Conservation (phyloP, 2,113 vertebrate species). For the Symphodus melops region DNA sequence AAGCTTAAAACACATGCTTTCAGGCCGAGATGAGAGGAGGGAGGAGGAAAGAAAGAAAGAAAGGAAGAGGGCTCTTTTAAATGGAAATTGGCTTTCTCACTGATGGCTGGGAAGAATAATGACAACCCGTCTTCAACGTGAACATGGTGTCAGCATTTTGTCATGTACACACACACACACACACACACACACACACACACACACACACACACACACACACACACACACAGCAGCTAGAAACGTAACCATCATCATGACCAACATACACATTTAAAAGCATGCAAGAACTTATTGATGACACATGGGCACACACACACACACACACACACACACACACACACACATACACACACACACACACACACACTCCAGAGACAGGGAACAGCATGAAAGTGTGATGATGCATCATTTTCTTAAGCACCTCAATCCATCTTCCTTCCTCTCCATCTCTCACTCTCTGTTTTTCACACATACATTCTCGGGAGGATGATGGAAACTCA, state of each 20-base stretch:
- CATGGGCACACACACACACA: constrained; percentile 7
- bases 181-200: neutral
- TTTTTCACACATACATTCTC: constrained; percentile 35
- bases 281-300: constrained; percentile 39
- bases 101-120: constrained; percentile 64
- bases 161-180: constrained; percentile 5
- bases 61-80: constrained; percentile 59
- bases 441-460: constrained; percentile 30
- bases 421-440: constrained; percentile 67
- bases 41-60: constrained; percentile 18
- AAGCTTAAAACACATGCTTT: constrained; percentile 45
- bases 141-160: constrained; percentile 60
- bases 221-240: constrained; percentile 16
- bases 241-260: constrained; percentile 10
- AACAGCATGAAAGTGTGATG: constrained; percentile 67
- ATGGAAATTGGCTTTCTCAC: constrained; percentile 58
- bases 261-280: constrained; percentile 31
- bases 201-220: constrained; percentile 4
- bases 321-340: neutral
- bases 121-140: constrained; percentile 49
- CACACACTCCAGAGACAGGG: constrained; percentile 44
- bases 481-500: constrained; percentile 13
- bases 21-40: neutral
- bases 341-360: neutral
- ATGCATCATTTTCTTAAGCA: constrained; percentile 76